These are phyloP conservation scores for Ochotona princeps DNA, from an alignment of 2,113 vertebrate genomes.

Conservation along the genomic window DNA sequence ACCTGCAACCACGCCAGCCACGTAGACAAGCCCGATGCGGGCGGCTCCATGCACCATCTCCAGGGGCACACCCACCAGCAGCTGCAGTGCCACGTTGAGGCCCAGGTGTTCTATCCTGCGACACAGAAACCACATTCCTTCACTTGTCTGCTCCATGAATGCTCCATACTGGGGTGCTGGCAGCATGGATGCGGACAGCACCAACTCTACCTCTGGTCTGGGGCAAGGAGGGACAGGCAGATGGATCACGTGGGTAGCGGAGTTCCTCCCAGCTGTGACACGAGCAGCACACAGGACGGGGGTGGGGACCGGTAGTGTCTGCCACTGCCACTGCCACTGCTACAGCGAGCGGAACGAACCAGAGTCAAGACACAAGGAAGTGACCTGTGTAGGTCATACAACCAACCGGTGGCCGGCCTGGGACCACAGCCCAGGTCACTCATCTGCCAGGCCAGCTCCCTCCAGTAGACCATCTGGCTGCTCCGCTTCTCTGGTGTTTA, in stretches of 20 bases:
- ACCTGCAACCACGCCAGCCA: conserved; percentile 98
- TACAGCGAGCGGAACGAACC: not conserved
- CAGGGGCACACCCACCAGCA: conserved; percentile 96
- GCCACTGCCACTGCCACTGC: not conserved
- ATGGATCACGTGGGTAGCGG: not conserved
- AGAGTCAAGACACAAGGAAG: not conserved
- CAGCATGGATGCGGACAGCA: not conserved
- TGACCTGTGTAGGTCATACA: not conserved
- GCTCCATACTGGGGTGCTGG: not conserved
- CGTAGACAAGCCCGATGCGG: conserved; percentile 94
- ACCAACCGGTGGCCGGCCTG: not conserved
- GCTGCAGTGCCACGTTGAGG: conserved; percentile 96
- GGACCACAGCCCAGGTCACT: not conserved
- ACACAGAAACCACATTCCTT: conserved; percentile 77
- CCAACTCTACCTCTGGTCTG: not conserved
- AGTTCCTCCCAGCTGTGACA: not conserved
- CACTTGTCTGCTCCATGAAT: not conserved
- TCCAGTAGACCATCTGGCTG: not conserved
- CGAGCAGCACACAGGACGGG: not conserved
- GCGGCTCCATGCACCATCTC: conserved; percentile 98
- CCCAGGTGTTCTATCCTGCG: conserved; percentile 96
- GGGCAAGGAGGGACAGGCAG: not conserved
- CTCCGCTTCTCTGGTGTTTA: not conserved
- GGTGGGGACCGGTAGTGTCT: not conserved
- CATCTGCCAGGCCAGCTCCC: not conserved